Percentiles rank a stretch among this genome's conserved stretches.
Evolutionary conservation across 2,888 invertebrate species (phyloP).

Genomic region (Thera britannica): DNA sequence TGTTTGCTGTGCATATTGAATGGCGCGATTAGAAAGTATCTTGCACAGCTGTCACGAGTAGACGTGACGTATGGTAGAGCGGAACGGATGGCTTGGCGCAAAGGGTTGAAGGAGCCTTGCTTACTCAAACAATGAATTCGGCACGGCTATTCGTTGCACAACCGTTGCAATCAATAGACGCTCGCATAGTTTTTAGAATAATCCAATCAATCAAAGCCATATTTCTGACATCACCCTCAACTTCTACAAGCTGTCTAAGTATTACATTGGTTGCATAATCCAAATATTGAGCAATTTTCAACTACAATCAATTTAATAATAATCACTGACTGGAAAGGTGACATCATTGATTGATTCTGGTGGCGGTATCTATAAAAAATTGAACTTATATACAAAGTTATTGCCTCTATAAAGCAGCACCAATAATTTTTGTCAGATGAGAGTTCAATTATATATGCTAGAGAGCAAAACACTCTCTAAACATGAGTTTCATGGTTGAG

Average conservation of each 20-base stretch:
- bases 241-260: too few relatives aligned
- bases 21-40: constrained; percentile 80
- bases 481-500: constrained; percentile 58
- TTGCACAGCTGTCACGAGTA: constrained; percentile 77
- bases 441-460: constrained; percentile 20
- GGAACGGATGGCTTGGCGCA: constrained; percentile 76
- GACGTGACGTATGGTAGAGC: constrained; percentile 79
- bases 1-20: constrained; percentile 66
- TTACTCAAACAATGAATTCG: constrained; percentile 77
- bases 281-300: too few relatives aligned
- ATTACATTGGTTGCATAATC: too few relatives aligned
- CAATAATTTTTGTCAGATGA: constrained; percentile 16
- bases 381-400: neutral
- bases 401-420: constrained; percentile 3
- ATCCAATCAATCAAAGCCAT: neutral
- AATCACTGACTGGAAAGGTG: too few relatives aligned
- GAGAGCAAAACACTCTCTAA: constrained; percentile 27
- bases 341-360: too few relatives aligned
- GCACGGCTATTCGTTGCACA: constrained; percentile 65
- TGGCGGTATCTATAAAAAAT: neutral
- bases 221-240: neutral
- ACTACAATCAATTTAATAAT: too few relatives aligned
- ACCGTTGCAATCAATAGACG: constrained; percentile 52
- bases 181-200: neutral
- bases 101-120: constrained; percentile 76